These are phyloP conservation scores for Andinoacara biseriatus DNA, from an alignment of 2,113 vertebrate species.

Conservation along the genomic window DNA sequence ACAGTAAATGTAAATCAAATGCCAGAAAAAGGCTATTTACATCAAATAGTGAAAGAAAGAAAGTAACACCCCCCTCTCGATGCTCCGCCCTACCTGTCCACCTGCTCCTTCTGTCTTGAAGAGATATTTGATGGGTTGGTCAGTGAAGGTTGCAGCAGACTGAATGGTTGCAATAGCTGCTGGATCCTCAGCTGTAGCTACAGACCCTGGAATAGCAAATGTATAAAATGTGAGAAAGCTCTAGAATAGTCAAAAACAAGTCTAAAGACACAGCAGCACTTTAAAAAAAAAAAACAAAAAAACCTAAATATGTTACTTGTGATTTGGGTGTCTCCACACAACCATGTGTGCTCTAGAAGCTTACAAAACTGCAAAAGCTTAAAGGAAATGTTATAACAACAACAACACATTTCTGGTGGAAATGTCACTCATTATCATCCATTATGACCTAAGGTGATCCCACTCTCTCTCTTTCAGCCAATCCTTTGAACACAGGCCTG, in stretches of 20 bases:
- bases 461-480: neutral
- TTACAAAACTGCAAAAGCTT: neutral
- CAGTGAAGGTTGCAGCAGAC: slow-evolving; percentile 89
- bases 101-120: slow-evolving; percentile 93
- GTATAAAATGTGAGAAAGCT: neutral
- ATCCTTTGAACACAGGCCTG: no score
- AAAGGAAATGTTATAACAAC: accelerated
- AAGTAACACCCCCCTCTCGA: neutral
- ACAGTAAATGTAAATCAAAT: no score
- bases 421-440: neutral
- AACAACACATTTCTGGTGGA: neutral
- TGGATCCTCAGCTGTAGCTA: slow-evolving; percentile 91
- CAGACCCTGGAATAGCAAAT: slow-evolving; percentile 80
- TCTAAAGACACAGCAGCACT: neutral
- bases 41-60: neutral
- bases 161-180: slow-evolving; percentile 93
- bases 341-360: neutral
- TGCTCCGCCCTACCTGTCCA: slow-evolving; percentile 83
- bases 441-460: accelerated
- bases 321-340: neutral
- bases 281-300: neutral
- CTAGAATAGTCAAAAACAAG: neutral
- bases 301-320: neutral
- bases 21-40: no score
- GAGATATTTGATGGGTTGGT: slow-evolving; percentile 92